These are phyloP conservation scores for Volucella bombylans DNA, from an alignment of 2,888 invertebrate species.

Conservation along the genomic window DNA sequence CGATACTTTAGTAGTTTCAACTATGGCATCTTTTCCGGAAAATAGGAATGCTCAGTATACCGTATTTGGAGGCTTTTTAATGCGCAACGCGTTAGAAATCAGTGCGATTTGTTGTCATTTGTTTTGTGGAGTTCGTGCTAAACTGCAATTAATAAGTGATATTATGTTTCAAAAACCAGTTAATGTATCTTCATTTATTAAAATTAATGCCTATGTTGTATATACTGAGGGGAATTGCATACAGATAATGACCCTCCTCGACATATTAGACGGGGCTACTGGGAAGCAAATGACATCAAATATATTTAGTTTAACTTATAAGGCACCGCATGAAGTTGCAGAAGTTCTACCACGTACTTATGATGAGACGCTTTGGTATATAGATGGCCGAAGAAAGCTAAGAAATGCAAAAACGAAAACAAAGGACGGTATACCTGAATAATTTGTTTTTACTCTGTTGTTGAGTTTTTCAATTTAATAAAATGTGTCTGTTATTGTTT, in stretches of 20 bases:
- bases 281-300: conserved; percentile 86
- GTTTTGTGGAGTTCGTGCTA: conserved; percentile 85
- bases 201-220: conserved; percentile 87
- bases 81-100: conserved; percentile 89
- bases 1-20: conserved; percentile 85
- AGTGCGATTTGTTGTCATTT: conserved; percentile 86
- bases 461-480: too few relatives aligned
- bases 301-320: conserved; percentile 88
- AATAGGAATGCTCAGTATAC: conserved; percentile 89
- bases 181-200: conserved; percentile 87
- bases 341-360: conserved; percentile 86
- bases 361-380: conserved; percentile 86
- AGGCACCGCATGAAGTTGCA: conserved; percentile 83
- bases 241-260: conserved; percentile 87
- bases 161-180: conserved; percentile 88
- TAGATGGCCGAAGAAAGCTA: conserved; percentile 85
- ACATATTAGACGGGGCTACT: conserved; percentile 84
- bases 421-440: too few relatives aligned
- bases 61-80: conserved; percentile 90
- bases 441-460: too few relatives aligned
- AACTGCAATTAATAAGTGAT: conserved; percentile 86
- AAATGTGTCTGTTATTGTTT: too few relatives aligned
- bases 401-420: conserved; percentile 79
- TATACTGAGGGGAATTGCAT: conserved; percentile 84
- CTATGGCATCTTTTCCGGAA: conserved; percentile 85